Percentiles rank a stretch among this genome's conserved stretches.
phyloP scores from a whole-genome alignment of 2,797 vertebrate genomes.

The Thunnus albacares region DNA sequence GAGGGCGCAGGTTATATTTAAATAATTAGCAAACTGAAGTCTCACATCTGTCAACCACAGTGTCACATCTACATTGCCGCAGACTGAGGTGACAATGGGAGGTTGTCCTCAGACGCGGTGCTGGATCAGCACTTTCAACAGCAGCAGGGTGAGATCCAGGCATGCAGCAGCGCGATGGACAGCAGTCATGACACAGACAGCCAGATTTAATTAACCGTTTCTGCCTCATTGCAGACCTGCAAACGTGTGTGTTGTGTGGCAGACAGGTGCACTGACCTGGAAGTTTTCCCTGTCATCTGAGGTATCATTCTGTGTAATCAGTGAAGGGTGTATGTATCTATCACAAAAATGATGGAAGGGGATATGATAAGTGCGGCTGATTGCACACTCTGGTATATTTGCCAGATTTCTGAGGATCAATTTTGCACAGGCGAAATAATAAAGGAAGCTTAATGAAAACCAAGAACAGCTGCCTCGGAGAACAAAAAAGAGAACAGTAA shows the following conservation, averaged over 20 bases:
- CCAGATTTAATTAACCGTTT: conserved; percentile 52
- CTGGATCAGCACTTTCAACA: conserved; percentile 47
- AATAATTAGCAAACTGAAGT: conserved; percentile 38
- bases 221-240: conserved; percentile 32
- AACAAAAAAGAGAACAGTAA: conserved; percentile 6
- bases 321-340: conserved; percentile 24
- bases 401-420: not conserved
- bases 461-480: not conserved
- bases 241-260: not conserved
- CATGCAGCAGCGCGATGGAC: conserved; percentile 27
- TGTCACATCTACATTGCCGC: conserved; percentile 27
- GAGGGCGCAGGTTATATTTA: conserved; percentile 5
- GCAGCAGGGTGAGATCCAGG: conserved; percentile 30
- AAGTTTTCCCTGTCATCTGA: conserved; percentile 32
- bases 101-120: conserved; percentile 18
- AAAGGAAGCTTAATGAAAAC: not conserved
- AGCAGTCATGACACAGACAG: conserved; percentile 37
- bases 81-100: conserved; percentile 25
- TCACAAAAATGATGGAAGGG: not conserved
- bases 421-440: not conserved
- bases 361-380: not conserved
- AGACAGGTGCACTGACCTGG: conserved; percentile 43
- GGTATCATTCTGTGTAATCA: conserved; percentile 21
- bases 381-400: not conserved
- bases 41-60: conserved; percentile 13